Percentiles rank a stretch among this genome's conserved stretches.
These are phyloP conservation scores for Pelecanoides urinatrix DNA, from an alignment of 2,113 vertebrate genomes.

Conservation along the genomic window DNA sequence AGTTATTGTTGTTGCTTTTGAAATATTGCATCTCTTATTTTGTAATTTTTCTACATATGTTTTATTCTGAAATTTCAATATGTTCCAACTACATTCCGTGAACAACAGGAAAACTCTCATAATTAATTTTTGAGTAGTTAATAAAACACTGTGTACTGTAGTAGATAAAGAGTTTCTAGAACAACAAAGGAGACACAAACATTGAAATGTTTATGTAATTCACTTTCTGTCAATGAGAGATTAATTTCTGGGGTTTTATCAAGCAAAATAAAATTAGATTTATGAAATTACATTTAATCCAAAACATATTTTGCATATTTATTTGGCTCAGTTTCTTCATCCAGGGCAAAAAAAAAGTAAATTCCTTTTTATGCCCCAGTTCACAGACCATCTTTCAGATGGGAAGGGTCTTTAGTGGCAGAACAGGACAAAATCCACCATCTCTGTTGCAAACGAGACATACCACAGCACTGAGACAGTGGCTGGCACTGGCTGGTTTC, in stretches of 20 bases:
- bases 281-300: not conserved
- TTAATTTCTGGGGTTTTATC: not conserved
- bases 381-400: not conserved
- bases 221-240: not conserved
- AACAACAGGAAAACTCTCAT: not conserved
- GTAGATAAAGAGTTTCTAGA: constrained; percentile 10
- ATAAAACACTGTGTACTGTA: not conserved
- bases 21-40: not conserved
- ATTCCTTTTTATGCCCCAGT: not conserved
- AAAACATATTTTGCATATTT: not conserved
- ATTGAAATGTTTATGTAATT: not conserved
- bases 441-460: not conserved
- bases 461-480: not conserved
- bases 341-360: not conserved
- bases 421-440: not conserved
- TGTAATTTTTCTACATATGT: not conserved
- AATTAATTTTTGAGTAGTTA: constrained; percentile 21
- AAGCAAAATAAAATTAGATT: not conserved
- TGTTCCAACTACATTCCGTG: not conserved
- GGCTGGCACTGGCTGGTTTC: not conserved
- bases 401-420: not conserved
- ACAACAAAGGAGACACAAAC: not conserved
- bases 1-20: not conserved
- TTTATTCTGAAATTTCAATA: not conserved
- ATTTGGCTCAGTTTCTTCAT: not conserved